Evolutionary conservation across 2,113 vertebrate species (phyloP).

Genomic region (Cinclus mexicanus): DNA sequence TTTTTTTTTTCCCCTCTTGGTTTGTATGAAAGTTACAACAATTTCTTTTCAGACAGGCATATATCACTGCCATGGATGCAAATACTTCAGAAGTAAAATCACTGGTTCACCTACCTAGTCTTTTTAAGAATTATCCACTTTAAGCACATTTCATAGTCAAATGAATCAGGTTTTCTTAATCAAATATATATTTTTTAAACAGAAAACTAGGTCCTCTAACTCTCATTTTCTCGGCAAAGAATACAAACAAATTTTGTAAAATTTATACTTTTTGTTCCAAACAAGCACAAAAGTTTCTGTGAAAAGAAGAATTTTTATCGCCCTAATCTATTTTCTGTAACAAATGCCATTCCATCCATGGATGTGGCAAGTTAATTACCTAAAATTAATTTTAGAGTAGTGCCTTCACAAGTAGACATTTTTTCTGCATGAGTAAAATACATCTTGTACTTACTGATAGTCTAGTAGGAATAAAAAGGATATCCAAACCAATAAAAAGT

Average conservation of each 20-base stretch:
- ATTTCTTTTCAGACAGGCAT: background rate
- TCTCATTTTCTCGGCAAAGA: background rate
- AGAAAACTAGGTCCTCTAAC: background rate
- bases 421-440: background rate
- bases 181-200: background rate
- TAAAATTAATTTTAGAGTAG: background rate
- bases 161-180: slow-evolving; percentile 4
- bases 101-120: background rate
- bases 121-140: background rate
- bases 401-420: background rate
- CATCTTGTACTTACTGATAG: background rate
- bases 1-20: background rate
- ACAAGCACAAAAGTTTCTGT: background rate
- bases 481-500: background rate
- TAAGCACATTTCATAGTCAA: background rate
- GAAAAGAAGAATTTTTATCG: background rate
- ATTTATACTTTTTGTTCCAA: background rate
- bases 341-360: background rate
- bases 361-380: background rate
- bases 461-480: background rate
- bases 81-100: background rate
- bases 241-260: background rate
- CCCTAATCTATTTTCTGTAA: background rate
- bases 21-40: background rate
- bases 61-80: background rate